These are phyloP conservation scores for Hyaena hyaena DNA, from an alignment of 2,113 vertebrate species.

Conservation along the genomic window DNA sequence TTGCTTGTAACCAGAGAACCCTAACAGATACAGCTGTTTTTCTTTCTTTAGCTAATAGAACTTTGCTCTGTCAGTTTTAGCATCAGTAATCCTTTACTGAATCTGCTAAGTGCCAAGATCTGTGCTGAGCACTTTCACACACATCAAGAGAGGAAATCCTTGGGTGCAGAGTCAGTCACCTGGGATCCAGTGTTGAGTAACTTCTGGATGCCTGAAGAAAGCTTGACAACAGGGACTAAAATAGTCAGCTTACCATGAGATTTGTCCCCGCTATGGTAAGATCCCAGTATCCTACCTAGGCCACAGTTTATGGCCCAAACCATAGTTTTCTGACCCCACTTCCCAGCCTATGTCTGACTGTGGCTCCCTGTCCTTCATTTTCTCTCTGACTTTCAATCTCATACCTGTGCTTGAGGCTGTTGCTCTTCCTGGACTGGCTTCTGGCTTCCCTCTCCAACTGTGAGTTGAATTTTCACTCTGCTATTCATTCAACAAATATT, in stretches of 20 bases:
- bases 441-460: neutral
- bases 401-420: neutral
- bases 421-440: neutral
- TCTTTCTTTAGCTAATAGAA: neutral
- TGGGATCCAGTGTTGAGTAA: neutral
- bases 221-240: too few relatives aligned
- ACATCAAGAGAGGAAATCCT: neutral
- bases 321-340: neutral
- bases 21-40: neutral
- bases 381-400: neutral
- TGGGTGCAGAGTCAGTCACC: neutral
- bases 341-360: neutral
- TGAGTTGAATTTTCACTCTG: neutral
- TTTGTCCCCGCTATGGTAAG: neutral
- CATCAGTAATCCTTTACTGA: neutral
- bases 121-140: neutral
- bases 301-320: neutral
- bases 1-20: neutral
- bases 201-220: neutral
- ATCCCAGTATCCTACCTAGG: neutral
- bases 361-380: neutral
- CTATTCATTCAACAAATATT: neutral
- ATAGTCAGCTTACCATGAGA: neutral
- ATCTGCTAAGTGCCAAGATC: neutral
- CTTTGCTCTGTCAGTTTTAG: neutral